Percentiles rank a stretch among this genome's conserved stretches.
phyloP scores from a whole-genome alignment of 1,140 invertebrate genomes.

The Hylaeus volcanicus region DNA sequence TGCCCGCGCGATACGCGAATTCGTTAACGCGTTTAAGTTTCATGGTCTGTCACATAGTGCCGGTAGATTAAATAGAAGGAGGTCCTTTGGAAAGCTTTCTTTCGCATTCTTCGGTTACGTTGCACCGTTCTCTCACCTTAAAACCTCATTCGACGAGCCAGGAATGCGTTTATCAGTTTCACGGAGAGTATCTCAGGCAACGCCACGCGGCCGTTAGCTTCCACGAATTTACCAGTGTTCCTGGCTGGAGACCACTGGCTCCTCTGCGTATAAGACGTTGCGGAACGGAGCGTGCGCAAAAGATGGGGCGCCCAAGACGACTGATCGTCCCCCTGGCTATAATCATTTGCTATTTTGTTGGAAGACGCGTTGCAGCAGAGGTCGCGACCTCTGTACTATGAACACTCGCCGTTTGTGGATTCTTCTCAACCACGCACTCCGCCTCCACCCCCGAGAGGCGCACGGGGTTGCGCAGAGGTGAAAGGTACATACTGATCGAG shows the following conservation, averaged over 20 bases:
- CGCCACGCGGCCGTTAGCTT: slow-evolving; percentile 25
- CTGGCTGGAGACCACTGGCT: background rate
- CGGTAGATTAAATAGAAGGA: slow-evolving; percentile 11
- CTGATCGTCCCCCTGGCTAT: background rate
- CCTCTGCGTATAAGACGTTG: slow-evolving; percentile 17
- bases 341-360: slow-evolving; percentile 4
- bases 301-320: slow-evolving; percentile 2
- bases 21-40: slow-evolving; percentile 18
- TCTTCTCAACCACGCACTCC: too few species aligned
- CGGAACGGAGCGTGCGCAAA: slow-evolving; percentile 44
- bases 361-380: background rate
- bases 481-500: background rate
- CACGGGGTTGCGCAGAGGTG: background rate
- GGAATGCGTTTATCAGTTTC: slow-evolving; percentile 32
- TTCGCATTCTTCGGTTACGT: slow-evolving; percentile 13
- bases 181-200: slow-evolving; percentile 5
- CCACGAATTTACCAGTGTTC: slow-evolving; percentile 27
- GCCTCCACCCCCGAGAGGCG: background rate
- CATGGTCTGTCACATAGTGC: background rate
- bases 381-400: slow-evolving; percentile 42
- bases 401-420: background rate
- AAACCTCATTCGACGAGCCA: slow-evolving; percentile 36
- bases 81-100: slow-evolving; percentile 39
- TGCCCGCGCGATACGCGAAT: background rate
- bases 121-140: slow-evolving; percentile 42